These are phyloP conservation scores for Megaceryle alcyon DNA, from an alignment of 2,797 vertebrate genomes.

Conservation along the genomic window DNA sequence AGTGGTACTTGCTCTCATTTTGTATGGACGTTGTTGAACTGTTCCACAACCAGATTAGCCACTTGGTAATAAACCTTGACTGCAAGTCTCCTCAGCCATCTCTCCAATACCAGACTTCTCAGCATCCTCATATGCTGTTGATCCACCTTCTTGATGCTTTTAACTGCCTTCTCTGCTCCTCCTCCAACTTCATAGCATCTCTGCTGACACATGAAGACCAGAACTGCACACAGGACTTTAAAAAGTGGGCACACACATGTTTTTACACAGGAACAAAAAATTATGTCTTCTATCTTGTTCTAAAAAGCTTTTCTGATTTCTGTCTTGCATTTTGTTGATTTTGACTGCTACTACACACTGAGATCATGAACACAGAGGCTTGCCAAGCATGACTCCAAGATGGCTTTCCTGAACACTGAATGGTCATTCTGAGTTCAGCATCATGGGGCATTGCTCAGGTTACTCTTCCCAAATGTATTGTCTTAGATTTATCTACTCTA, in stretches of 20 bases:
- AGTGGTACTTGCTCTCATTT: background rate
- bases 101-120: background rate
- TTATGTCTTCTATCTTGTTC: background rate
- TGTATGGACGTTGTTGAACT: background rate
- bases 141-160: background rate
- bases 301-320: background rate
- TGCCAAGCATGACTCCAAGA: background rate
- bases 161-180: background rate
- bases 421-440: background rate
- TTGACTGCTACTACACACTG: background rate
- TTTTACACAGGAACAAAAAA: background rate
- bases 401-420: background rate
- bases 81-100: background rate
- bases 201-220: background rate
- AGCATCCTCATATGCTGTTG: background rate
- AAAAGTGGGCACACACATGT: background rate
- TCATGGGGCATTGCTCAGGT: background rate
- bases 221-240: background rate
- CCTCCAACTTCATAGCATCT: background rate
- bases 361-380: background rate
- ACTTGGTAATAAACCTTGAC: background rate
- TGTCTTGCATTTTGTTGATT: background rate
- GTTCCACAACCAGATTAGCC: background rate
- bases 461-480: background rate
- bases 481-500: background rate